These are phyloP conservation scores for Luehdorfia chinensis DNA, from an alignment of 1,140 invertebrate genomes.

Conservation along the genomic window DNA sequence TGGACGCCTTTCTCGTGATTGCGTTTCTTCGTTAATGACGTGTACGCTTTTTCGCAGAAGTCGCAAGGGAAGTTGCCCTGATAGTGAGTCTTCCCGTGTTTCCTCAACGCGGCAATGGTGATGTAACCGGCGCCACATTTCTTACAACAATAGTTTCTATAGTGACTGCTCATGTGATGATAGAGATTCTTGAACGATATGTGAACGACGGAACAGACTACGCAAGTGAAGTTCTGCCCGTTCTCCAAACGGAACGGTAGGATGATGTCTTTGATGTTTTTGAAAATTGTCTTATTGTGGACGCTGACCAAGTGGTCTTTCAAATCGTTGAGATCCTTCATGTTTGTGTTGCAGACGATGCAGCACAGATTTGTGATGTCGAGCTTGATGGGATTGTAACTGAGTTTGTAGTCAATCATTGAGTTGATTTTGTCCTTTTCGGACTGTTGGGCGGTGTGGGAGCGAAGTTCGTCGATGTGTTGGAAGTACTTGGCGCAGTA, in stretches of 20 bases:
- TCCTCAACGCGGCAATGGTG: constrained; percentile 61
- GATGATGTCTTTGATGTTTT: constrained; percentile 66
- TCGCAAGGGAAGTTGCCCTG: constrained; percentile 64
- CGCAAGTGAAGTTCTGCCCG: constrained; percentile 58
- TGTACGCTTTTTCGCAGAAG: constrained; percentile 58
- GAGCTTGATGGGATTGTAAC: constrained; percentile 66
- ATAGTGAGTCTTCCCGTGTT: constrained; percentile 63
- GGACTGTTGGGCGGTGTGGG: constrained; percentile 46
- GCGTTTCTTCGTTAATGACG: constrained; percentile 60
- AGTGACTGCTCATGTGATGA: constrained; percentile 69
- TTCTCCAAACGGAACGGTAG: constrained; percentile 59
- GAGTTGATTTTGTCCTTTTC: constrained; percentile 66
- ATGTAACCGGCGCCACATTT: constrained; percentile 66
- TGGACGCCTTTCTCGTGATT: constrained; percentile 69
- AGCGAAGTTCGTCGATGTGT: constrained; percentile 49
- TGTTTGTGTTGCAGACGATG: constrained; percentile 43
- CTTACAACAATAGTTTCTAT: constrained; percentile 67
- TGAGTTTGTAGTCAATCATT: constrained; percentile 68
- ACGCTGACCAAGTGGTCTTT: constrained; percentile 46
- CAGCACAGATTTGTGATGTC: constrained; percentile 61
- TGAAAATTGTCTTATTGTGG: constrained; percentile 58
- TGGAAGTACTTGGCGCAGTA: constrained; percentile 62
- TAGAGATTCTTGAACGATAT: constrained; percentile 68
- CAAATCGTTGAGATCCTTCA: constrained; percentile 55
- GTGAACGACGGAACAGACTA: constrained; percentile 58